phyloP scores from a whole-genome alignment of 2,888 invertebrate genomes.

The Mythimna ferrago region DNA sequence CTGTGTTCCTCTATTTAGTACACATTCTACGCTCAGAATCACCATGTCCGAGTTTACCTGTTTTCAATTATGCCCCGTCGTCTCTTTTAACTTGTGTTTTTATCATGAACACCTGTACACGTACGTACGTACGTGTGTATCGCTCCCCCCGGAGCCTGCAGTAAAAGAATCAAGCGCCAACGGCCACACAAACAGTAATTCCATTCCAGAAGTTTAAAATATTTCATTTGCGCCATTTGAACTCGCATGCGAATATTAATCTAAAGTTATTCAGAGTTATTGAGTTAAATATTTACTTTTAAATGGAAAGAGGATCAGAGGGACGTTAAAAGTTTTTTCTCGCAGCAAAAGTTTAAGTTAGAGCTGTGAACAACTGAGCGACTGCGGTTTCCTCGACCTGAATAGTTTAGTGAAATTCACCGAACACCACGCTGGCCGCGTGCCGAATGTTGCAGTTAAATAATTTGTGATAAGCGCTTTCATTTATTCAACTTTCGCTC shows the following conservation, averaged over 20 bases:
- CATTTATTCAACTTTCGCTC: conserved; percentile 84
- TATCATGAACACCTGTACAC: conserved; percentile 38
- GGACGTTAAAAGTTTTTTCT: conserved; percentile 71
- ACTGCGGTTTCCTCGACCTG: conserved; percentile 86
- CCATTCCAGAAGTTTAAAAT: conserved; percentile 55
- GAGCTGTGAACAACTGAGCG: conserved; percentile 82
- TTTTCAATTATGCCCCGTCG: conserved; percentile 35
- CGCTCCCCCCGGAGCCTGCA: conserved; percentile 42
- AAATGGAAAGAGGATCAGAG: conserved; percentile 65
- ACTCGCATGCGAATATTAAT: conserved; percentile 56
- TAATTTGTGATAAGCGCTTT: conserved; percentile 88
- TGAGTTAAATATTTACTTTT: conserved; percentile 64
- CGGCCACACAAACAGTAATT: conserved; percentile 55
- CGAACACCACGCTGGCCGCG: conserved; percentile 84
- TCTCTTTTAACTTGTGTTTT: conserved; percentile 44
- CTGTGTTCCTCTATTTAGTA: conserved; percentile 6
- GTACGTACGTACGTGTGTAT: conserved; percentile 37
- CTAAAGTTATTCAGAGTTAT: conserved; percentile 51
- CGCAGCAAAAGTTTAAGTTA: conserved; percentile 74
- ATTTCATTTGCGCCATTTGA: conserved; percentile 58
- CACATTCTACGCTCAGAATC: conserved; percentile 8
- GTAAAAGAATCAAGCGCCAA: conserved; percentile 57
- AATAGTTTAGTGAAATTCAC: conserved; percentile 86
- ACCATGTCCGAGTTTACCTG: conserved; percentile 18
- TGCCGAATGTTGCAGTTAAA: conserved; percentile 88